Percentiles rank a stretch among this genome's conserved stretches.
Evolutionary conservation across 2,797 vertebrate species (phyloP).

Genomic region (Mionectes olivaceus): DNA sequence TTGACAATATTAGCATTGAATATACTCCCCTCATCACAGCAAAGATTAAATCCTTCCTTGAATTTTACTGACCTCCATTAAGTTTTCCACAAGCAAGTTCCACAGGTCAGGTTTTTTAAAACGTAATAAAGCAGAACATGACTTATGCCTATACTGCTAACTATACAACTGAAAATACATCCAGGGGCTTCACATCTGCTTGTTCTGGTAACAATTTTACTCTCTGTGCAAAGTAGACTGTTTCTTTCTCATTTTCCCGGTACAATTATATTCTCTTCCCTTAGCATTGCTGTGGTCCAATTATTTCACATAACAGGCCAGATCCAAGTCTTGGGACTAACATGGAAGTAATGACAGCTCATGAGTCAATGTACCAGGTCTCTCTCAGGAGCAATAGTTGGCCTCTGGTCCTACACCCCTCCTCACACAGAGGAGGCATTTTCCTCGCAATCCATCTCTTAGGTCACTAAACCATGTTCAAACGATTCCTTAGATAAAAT

Average conservation of each 20-base stretch:
- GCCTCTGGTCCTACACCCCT: background rate
- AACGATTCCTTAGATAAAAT: background rate
- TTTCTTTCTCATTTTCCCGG: background rate
- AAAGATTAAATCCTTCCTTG: background rate
- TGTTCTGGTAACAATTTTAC: background rate
- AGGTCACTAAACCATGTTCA: background rate
- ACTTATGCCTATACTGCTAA: background rate
- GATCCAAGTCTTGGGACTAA: background rate
- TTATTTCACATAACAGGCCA: background rate
- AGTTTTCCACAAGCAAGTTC: background rate
- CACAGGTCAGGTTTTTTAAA: background rate
- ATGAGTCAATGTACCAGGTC: background rate
- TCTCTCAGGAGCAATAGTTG: background rate
- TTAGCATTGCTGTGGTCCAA: background rate
- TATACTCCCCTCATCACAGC: rapidly evolving
- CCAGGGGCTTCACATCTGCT: background rate
- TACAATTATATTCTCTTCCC: background rate
- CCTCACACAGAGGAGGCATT: background rate
- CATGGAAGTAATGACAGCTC: background rate
- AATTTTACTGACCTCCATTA: background rate
- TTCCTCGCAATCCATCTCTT: background rate
- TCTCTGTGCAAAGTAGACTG: background rate
- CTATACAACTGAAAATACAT: background rate
- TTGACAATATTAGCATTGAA: background rate
- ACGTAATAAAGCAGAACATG: background rate